A percentile compares a stretch with the other conserved stretches of the same genome.
These are phyloP conservation scores for Drosophila navojoa DNA, from an alignment of 1,140 invertebrate species.

Conservation along the genomic window DNA sequence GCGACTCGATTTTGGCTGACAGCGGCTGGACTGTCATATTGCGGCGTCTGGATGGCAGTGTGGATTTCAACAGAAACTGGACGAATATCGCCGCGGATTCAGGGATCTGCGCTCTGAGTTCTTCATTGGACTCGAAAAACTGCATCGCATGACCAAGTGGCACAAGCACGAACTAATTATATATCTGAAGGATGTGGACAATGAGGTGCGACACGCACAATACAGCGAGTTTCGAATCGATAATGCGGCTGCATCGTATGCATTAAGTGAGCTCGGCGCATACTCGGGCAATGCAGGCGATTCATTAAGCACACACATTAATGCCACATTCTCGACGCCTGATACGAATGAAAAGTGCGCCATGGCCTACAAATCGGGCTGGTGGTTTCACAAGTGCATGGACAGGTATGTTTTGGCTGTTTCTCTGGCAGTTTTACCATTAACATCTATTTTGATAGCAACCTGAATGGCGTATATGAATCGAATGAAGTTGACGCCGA, in stretches of 20 bases:
- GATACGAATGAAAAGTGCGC: slow-evolving; percentile 16
- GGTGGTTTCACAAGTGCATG: slow-evolving; percentile 17
- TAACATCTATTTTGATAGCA: slow-evolving; percentile 1
- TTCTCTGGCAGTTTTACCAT: not conserved
- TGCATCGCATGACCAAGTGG: slow-evolving; percentile 16
- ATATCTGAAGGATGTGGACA: not conserved
- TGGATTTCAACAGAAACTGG: slow-evolving; percentile 22
- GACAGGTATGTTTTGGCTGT: not conserved
- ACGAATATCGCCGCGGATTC: slow-evolving; percentile 18
- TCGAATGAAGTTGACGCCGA: not conserved
- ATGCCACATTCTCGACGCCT: slow-evolving; percentile 7
- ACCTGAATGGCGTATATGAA: slow-evolving; percentile 16
- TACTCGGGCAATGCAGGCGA: slow-evolving; percentile 20
- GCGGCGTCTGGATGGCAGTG: slow-evolving; percentile 14
- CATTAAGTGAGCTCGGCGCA: slow-evolving; percentile 2
- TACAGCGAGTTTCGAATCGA: slow-evolving; percentile 16
- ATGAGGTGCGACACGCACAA: slow-evolving; percentile 4
- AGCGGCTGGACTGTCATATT: slow-evolving; percentile 24
- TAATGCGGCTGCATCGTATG: slow-evolving; percentile 1
- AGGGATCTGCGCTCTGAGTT: slow-evolving; percentile 20
- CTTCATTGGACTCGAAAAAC: slow-evolving; percentile 31
- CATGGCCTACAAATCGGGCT: not conserved
- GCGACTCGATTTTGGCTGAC: slow-evolving; percentile 8
- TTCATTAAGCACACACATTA: not conserved
- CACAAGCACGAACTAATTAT: slow-evolving; percentile 18